Evolutionary conservation across 2,888 invertebrate species (phyloP).

Genomic region (Pasiphila rectangulata): DNA sequence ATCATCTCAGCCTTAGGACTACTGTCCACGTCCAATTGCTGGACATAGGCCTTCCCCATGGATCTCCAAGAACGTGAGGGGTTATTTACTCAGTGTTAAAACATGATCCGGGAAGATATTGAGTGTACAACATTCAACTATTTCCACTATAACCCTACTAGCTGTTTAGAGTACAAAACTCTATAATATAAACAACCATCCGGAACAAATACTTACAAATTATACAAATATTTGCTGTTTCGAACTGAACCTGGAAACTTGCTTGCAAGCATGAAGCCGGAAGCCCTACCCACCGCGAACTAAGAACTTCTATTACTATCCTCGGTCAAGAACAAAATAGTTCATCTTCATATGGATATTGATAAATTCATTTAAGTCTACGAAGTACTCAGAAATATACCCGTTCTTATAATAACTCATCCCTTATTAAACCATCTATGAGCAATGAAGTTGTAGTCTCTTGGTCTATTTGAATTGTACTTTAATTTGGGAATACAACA

Average conservation of each 20-base stretch:
- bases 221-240: slow-evolving; percentile 12
- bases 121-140: not conserved
- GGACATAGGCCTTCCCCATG: too few species aligned
- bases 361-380: too few species aligned
- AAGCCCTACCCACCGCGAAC: not conserved
- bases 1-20: too few species aligned
- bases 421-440: slow-evolving; percentile 2
- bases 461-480: slow-evolving; percentile 16
- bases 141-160: not conserved
- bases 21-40: too few species aligned
- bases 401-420: too few species aligned
- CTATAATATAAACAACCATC: not conserved
- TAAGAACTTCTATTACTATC: not conserved
- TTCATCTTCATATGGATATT: not conserved
- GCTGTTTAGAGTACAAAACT: not conserved
- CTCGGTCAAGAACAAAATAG: not conserved
- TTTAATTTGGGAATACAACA: slow-evolving; percentile 18
- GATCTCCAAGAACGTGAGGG: too few species aligned
- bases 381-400: too few species aligned
- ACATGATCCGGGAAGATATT: not conserved
- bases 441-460: slow-evolving; percentile 8
- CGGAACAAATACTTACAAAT: slow-evolving; percentile 11
- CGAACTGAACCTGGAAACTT: slow-evolving; percentile 2
- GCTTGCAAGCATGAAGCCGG: slow-evolving; percentile 1
- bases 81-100: not conserved